Evolutionary conservation across 1,140 invertebrate genomes (phyloP).

Genomic region (Augochlora pura): DNA sequence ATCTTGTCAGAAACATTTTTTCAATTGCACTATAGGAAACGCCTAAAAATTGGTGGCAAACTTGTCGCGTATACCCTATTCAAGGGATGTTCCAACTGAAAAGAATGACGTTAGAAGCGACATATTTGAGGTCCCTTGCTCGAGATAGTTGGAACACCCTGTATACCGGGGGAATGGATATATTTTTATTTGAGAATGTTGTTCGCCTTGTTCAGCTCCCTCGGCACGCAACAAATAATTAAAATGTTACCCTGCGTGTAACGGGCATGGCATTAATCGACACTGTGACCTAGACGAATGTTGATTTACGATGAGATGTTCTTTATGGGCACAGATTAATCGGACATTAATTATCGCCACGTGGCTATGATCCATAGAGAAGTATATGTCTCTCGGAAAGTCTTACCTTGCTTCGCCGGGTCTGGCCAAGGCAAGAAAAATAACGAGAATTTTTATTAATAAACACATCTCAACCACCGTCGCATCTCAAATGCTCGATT

Average conservation of each 20-base stretch:
- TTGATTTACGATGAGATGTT: neutral
- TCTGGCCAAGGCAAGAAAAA: conserved; percentile 74
- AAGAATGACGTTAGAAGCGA: too few species aligned
- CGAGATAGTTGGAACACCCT: too few species aligned
- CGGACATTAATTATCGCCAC: neutral
- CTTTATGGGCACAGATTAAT: neutral
- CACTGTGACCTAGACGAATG: neutral
- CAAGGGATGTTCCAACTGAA: neutral
- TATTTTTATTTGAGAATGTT: neutral
- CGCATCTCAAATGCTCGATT: neutral
- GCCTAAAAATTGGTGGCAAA: too few species aligned
- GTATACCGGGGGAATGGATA: neutral
- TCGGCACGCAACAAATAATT: neutral
- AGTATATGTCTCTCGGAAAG: conserved; percentile 44
- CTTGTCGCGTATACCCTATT: too few species aligned
- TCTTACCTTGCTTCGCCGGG: conserved; percentile 76
- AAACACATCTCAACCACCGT: conserved; percentile 20
- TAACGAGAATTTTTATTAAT: conserved; percentile 68
- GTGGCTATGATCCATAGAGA: conserved; percentile 39
- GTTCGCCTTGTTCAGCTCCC: neutral
- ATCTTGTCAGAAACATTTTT: too few species aligned
- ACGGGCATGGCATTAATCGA: neutral
- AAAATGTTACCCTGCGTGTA: neutral
- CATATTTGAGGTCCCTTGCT: too few species aligned
- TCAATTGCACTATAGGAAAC: too few species aligned